phyloP scores from a whole-genome alignment of 2,113 vertebrate species.

The Otocyon megalotis region DNA sequence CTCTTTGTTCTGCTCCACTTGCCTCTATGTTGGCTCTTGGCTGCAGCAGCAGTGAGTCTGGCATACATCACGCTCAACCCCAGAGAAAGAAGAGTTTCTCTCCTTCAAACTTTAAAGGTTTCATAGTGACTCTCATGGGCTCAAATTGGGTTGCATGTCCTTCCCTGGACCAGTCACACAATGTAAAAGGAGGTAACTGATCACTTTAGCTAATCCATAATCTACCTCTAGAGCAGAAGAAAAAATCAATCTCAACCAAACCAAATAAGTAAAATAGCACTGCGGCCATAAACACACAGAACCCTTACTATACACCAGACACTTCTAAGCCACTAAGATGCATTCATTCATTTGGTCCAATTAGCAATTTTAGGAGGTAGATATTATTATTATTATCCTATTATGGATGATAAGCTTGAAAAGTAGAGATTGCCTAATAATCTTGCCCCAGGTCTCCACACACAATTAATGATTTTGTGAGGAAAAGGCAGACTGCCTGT shows the following conservation, averaged over 20 bases:
- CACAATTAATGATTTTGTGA: neutral
- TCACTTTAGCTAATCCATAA: neutral
- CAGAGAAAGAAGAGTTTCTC: neutral
- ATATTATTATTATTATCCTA: neutral
- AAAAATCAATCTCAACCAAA: neutral
- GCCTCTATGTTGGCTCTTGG: neutral
- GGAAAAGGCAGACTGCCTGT: neutral
- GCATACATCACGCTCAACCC: neutral
- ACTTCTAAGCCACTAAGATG: neutral
- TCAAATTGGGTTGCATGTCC: neutral
- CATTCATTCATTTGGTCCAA: neutral
- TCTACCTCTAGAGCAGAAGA: neutral
- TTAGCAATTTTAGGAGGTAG: neutral
- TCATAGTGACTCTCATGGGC: neutral
- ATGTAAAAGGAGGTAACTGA: neutral
- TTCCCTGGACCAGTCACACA: neutral
- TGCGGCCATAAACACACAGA: neutral
- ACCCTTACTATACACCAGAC: neutral
- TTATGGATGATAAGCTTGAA: neutral
- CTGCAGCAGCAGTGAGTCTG: neutral
- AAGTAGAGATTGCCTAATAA: neutral
- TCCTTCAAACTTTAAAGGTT: neutral
- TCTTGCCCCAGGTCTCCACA: neutral
- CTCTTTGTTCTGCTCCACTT: neutral
- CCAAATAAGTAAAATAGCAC: neutral